Base-by-base conservation (phyloP, 2,888 invertebrate genomes). In the Limnephilus rhombicus region DNA sequence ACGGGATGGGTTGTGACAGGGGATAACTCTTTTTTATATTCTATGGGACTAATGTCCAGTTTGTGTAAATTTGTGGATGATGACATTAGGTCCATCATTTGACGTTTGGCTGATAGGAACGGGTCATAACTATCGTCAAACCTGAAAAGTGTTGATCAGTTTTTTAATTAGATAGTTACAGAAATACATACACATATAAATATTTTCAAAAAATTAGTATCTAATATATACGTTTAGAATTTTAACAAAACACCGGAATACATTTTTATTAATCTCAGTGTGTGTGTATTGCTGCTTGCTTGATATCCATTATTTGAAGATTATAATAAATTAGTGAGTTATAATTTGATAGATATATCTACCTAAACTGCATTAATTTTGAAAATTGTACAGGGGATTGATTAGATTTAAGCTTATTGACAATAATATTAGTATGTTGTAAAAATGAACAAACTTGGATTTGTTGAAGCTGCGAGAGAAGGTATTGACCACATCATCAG, bases 11-110 rank as follows among this genome's bases (percentile, higher is more conserved):
- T 95, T 94, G 94, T 92, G 92, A 86, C 86, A 80, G 86, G 89
- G 90, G 93, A 93, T 93, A 92, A 88, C 90, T 93, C 92, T 93
- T 93, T 92, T 93, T 92, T 95, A 94, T 95, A 94, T 94, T 96
- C 95, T 95, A 96, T 95, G 94, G 96, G 94, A 94, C 95, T 94
- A 89, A 94, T 95, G 94, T 95, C 95, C 93, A 95, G 93, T 94
- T 95, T 96, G 94, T 96, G 95, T 94, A 96, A 95, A 94, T 95
- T 96, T 91, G 97, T 97, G 94, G 97, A 97, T 93, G 97, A 97
- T 90, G 97, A 97, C 95, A 98, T 97, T 80, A 98, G 96, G 94
- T 98, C 98, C 95, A 97, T 97, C 96, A 98, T 97, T 95, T 98
- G 98, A 94, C 97, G 97, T 95, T 98, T 98, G 88, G 98, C 98